These are phyloP conservation scores for Microtus obscurus DNA, from an alignment of 2,797 vertebrate genomes.

Conservation along the genomic window DNA sequence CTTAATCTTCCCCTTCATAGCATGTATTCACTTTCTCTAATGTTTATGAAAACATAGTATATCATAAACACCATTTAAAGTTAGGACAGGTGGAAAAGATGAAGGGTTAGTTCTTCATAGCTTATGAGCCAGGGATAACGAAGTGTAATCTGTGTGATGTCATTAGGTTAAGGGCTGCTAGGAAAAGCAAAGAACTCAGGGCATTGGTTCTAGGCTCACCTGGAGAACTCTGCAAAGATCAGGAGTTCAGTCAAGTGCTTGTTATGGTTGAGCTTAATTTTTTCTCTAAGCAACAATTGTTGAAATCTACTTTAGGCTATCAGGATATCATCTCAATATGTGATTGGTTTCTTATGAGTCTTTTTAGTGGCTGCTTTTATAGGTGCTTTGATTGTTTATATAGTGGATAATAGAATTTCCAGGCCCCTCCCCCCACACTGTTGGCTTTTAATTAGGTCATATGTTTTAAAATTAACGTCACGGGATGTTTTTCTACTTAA, in stretches of 20 bases:
- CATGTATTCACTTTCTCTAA: background rate
- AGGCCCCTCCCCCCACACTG: background rate
- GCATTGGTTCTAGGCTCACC: background rate
- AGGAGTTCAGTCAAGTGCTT: background rate
- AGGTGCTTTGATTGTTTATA: background rate
- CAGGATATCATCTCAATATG: background rate
- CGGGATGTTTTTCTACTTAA: background rate
- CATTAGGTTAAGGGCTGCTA: background rate
- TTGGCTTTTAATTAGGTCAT: background rate
- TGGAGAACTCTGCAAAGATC: background rate
- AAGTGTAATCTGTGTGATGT: background rate
- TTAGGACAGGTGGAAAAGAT: background rate
- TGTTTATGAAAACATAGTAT: background rate
- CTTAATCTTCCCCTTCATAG: background rate
- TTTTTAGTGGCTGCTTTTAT: background rate
- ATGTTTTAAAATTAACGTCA: conserved; percentile 9
- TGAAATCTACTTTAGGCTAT: background rate
- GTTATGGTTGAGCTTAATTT: background rate
- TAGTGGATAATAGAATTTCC: background rate
- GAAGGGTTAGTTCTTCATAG: background rate
- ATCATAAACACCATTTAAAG: background rate
- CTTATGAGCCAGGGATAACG: background rate
- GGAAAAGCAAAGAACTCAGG: background rate
- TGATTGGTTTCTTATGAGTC: background rate
- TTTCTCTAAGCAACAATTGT: background rate